Percentiles rank a stretch among this genome's conserved stretches.
These are phyloP conservation scores for Hafferia zeledoni DNA, from an alignment of 2,797 vertebrate genomes.

Conservation along the genomic window DNA sequence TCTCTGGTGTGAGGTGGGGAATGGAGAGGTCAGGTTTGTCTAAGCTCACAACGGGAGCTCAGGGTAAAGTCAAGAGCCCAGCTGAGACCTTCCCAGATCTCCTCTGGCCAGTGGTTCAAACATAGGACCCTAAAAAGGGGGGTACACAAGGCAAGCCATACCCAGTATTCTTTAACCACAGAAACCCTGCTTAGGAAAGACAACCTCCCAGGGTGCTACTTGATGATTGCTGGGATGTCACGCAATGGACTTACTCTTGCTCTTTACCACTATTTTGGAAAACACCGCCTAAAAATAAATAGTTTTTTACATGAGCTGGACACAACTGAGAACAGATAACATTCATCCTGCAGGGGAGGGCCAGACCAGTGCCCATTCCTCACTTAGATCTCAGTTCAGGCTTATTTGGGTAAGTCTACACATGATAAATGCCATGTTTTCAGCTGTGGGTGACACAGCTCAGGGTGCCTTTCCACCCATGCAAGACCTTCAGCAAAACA, in stretches of 20 bases:
- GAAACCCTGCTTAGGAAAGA: neutral
- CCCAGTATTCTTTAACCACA: neutral
- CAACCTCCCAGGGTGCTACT: neutral
- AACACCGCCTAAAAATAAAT: neutral
- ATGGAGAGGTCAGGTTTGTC: neutral
- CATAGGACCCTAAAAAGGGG: neutral
- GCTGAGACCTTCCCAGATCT: neutral
- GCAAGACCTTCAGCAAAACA: neutral
- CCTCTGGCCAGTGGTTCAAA: neutral
- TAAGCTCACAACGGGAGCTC: neutral
- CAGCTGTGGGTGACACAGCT: accelerated
- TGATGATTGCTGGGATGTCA: neutral
- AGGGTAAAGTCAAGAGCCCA: neutral
- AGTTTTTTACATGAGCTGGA: neutral
- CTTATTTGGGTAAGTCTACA: neutral
- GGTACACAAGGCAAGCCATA: neutral
- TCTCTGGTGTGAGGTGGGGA: neutral
- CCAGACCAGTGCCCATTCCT: neutral
- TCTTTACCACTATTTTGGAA: neutral
- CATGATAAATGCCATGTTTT: neutral
- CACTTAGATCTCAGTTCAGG: neutral
- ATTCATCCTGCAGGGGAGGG: neutral
- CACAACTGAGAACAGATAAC: neutral
- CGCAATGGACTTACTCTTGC: neutral
- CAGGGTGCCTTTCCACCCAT: accelerated